These are phyloP conservation scores for Panagrolaimus sp. DNA, from an alignment of 1,140 invertebrate genomes.

Conservation along the genomic window DNA sequence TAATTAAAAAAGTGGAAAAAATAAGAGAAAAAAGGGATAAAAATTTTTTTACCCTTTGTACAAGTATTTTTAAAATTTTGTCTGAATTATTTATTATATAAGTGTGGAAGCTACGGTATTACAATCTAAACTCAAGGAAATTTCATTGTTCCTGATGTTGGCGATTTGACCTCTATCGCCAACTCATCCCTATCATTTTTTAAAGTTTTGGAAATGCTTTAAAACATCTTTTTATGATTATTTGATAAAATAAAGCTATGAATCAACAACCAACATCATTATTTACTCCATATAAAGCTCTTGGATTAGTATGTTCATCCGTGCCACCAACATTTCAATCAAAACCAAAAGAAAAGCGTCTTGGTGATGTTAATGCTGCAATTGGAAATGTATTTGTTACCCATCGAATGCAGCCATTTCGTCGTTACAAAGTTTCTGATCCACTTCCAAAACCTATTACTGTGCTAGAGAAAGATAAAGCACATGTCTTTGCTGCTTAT, in stretches of 20 bases:
- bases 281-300: slow-evolving; percentile 2
- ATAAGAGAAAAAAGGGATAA: no score
- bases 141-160: no score
- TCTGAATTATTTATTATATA: no score
- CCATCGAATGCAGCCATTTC: slow-evolving; percentile 8
- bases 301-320: background rate
- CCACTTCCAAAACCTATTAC: slow-evolving; percentile 5
- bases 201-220: no score
- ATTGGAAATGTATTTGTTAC: slow-evolving; percentile 12
- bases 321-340: slow-evolving; percentile 1
- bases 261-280: background rate
- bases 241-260: background rate
- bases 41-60: no score
- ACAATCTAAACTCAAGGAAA: no score
- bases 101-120: no score
- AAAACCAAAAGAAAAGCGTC: background rate
- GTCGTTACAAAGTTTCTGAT: background rate
- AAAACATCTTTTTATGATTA: no score
- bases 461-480: slow-evolving; percentile 8
- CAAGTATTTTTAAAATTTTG: no score
- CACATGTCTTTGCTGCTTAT: slow-evolving; percentile 2
- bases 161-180: no score
- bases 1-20: no score
- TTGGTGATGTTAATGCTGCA: slow-evolving; percentile 7
- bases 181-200: no score